Evolutionary conservation across 2,888 invertebrate genomes (phyloP), one percentile per base, ranked within the genome.

Genomic region (Parasteatoda lunata): DNA sequence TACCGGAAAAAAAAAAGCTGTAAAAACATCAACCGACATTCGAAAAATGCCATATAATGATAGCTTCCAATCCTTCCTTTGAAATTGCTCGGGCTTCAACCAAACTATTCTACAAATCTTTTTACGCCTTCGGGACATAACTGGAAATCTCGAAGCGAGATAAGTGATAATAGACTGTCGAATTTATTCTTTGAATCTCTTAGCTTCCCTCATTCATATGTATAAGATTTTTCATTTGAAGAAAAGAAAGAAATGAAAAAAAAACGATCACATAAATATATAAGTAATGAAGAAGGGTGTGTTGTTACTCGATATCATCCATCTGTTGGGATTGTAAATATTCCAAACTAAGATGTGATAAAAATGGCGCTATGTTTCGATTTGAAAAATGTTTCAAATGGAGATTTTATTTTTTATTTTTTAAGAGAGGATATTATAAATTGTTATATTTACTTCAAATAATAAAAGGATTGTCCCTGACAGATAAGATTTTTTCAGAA

Each of bases 181-280:
- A 59, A 59, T 59, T 59, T 59, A 59, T 59, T n/a, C 59, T 9
- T 13, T 54, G 9, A 13, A 54, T 54, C 9, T 54, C 5, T 54
- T 54, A n/a, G n/a, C n/a, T n/a, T n/a, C 59, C 11, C 59, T 59
- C 59, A 59, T 59, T 59, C 59, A 59, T 59, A 59, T 59, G 9
- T n/a, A 59, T 59, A n/a, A 59, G 8, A 59, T n/a, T 59, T 8
- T 59, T 59, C 59, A n/a, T 30, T 30, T 30, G 30, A 30, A 30
- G 59, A 59, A 13, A 59, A 13, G 59, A 59, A 13, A 59, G 59
- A 9, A 8, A 4, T 6, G n/a, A 59, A 59, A 9, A 59, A 52
- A 48, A 77, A 77, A 68, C 7, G 7, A 48, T 47, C 65, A 11
- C 49, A 76, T 66, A 76, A 76, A 76, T 76, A 49, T 30, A 48